Percentiles rank a stretch among this genome's conserved stretches.
phyloP scores from a whole-genome alignment of 1,140 invertebrate genomes.

The Anastatus disparis region DNA sequence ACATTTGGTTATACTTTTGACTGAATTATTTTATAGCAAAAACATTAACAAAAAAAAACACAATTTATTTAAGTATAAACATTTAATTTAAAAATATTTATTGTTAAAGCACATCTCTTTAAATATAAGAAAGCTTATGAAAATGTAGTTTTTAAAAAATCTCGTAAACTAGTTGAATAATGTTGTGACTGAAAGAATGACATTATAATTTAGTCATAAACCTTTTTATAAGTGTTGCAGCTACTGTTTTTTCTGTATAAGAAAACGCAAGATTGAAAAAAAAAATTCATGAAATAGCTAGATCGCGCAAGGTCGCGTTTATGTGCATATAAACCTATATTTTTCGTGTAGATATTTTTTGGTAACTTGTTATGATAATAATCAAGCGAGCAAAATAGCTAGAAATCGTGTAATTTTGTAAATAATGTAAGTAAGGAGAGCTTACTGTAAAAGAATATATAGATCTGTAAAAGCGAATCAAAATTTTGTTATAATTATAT shows the following conservation, averaged over 20 bases:
- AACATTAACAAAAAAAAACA: too few relatives aligned
- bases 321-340: constrained; percentile 44
- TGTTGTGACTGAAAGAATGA: too few relatives aligned
- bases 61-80: too few relatives aligned
- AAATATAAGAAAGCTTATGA: too few relatives aligned
- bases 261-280: not conserved
- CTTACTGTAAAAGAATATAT: constrained; percentile 27
- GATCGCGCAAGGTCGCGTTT: constrained; percentile 16
- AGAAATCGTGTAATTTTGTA: constrained; percentile 42
- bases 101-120: too few relatives aligned
- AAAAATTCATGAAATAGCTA: constrained; percentile 21
- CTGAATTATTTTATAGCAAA: constrained; percentile 1
- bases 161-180: constrained; percentile 32
- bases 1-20: constrained; percentile 8
- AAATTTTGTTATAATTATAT: constrained; percentile 42
- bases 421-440: constrained; percentile 31
- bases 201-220: constrained; percentile 40
- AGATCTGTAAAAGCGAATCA: constrained; percentile 38
- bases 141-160: too few relatives aligned
- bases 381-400: constrained; percentile 19
- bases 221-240: constrained; percentile 23
- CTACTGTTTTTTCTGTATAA: constrained; percentile 1
- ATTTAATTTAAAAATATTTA: too few relatives aligned
- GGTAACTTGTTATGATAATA: constrained; percentile 54
- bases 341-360: constrained; percentile 62